Evolutionary conservation across 2,797 vertebrate genomes (phyloP), one percentile per base, ranked within the genome.

Genomic region (Anisognathus igniventris): DNA sequence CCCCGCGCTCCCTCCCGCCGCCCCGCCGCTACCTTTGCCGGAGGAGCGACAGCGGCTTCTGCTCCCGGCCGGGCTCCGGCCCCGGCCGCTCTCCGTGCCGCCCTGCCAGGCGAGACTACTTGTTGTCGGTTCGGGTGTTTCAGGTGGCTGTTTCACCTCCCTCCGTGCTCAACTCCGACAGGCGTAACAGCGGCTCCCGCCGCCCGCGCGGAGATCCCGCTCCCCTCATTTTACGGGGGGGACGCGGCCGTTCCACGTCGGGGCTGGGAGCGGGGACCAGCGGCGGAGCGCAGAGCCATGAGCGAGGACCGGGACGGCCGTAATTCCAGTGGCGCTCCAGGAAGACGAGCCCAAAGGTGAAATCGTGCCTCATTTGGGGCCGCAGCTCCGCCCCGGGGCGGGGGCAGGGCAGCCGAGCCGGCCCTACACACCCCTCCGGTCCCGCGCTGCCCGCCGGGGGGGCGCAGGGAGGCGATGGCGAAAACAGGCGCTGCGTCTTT

Each of bases 71-170:
- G 39, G 65, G 28, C 67, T 75, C 75, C 78, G 60, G 53, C 64
- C 45, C 61, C 87, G 31, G 89, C 48, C 72, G 42, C 64, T 40
- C 67, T 61, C 74, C 31, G 19, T 16, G 70, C 40, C 57, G 44
- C 60, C n/a, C 44, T 37, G 62, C 37, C 57, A 58, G 54, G 75
- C 57, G 53, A 76, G 78, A 73, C 93, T 97, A 97, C 97, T 97
- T 97, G 96, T 98, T 97, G 97, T 95, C 23, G 54, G 51, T 17
- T 78, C 15, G 25, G 51, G 14, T 24, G 57, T 70, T 74, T 96
- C 97, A 89, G 96, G 96, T 94, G 86, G 96, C 85, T 74, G 71
- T 83, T 88, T 93, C 73, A 40, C 93, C 78, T 60, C 88, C 84
- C 92, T 56, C 80, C 91, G 50, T 42, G 80, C 90, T 67, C 93